Percentiles rank a stretch among this genome's conserved stretches.
These are phyloP conservation scores for Allygus modestus DNA, from an alignment of 2,888 invertebrate species.

Conservation along the genomic window DNA sequence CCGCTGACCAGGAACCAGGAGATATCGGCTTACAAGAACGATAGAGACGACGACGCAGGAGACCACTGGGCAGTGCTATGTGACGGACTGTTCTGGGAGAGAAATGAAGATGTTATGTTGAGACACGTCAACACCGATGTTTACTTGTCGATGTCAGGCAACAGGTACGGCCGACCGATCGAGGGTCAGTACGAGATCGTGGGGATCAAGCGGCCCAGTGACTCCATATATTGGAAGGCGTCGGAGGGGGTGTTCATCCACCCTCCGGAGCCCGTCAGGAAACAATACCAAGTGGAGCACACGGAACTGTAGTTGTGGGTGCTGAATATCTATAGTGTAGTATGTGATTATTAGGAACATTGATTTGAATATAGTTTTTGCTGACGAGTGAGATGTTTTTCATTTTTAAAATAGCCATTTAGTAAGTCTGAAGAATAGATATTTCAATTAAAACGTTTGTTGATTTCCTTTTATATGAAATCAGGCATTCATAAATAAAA, in stretches of 20 bases:
- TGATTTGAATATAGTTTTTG: too few species aligned
- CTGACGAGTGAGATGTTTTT: too few species aligned
- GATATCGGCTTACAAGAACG: conserved; percentile 95
- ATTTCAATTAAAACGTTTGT: too few species aligned
- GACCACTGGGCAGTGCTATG: conserved; percentile 97
- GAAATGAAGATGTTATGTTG: conserved; percentile 89
- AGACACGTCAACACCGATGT: conserved; percentile 94
- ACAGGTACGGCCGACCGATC: conserved; percentile 96
- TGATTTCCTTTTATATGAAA: too few species aligned
- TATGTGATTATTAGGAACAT: too few species aligned
- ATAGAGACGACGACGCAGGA: conserved; percentile 91
- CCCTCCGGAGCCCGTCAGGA: conserved; percentile 83
- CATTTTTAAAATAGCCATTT: too few species aligned
- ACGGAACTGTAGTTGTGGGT: conserved; percentile 66
- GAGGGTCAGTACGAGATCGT: conserved; percentile 97
- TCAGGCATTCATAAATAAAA: too few species aligned
- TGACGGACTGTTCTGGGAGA: conserved; percentile 90
- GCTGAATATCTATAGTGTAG: too few species aligned
- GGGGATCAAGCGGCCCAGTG: conserved; percentile 83
- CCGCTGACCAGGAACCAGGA: conserved; percentile 97
- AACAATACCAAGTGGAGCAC: conserved; percentile 64
- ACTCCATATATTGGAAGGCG: conserved; percentile 91
- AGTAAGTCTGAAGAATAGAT: too few species aligned
- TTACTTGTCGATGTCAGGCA: conserved; percentile 93
- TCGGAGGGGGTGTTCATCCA: conserved; percentile 96